These are phyloP conservation scores for Rhynchotus rufescens DNA, from an alignment of 2,797 vertebrate genomes.

Conservation along the genomic window DNA sequence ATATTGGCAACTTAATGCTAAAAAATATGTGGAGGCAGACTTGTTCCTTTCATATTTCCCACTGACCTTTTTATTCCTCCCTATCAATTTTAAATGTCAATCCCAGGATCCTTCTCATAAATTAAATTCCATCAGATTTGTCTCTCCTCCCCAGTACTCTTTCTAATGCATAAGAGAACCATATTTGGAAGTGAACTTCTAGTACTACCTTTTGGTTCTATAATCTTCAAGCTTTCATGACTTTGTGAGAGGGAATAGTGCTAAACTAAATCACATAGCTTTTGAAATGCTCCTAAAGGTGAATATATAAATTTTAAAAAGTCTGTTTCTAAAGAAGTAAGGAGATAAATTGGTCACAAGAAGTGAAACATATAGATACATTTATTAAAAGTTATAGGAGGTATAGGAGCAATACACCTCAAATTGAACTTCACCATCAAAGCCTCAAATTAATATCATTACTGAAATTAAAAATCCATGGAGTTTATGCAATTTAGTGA, in stretches of 20 bases:
- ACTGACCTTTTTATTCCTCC: background rate
- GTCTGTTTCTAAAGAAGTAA: background rate
- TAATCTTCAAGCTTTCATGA: background rate
- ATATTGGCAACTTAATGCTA: background rate
- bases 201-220: background rate
- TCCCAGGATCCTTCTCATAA: background rate
- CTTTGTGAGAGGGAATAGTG: background rate
- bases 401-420: background rate
- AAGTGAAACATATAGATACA: background rate
- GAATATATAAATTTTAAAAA: background rate
- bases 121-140: background rate
- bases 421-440: background rate
- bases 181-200: background rate
- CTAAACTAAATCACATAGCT: background rate
- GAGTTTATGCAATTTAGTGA: background rate
- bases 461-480: conserved; percentile 28
- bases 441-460: background rate
- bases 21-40: background rate
- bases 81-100: background rate
- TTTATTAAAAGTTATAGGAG: conserved; percentile 22
- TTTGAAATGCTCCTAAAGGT: background rate
- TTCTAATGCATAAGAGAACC: background rate
- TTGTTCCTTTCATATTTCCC: background rate
- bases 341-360: conserved; percentile 15
- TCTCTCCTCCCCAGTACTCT: background rate